phyloP scores from a whole-genome alignment of 1,140 invertebrate species.

The Saccostrea glomerata region DNA sequence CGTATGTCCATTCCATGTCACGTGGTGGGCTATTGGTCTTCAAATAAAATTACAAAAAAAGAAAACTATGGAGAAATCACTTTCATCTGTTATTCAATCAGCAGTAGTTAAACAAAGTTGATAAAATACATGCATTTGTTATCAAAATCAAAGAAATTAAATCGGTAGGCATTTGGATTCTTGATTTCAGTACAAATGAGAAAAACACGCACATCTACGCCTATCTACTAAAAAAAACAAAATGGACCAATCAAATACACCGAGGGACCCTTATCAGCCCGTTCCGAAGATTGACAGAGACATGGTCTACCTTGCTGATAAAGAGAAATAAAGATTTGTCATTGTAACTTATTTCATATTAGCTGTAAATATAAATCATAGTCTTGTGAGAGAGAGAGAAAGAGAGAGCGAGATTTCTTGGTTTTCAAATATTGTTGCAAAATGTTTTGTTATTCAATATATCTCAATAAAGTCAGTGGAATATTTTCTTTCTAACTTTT shows the following conservation, averaged over 20 bases:
- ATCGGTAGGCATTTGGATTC: constrained; percentile 10
- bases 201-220: constrained; percentile 25
- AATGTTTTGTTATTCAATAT: not conserved
- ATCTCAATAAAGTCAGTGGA: not conserved
- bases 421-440: not conserved
- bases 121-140: not conserved
- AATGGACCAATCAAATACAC: constrained; percentile 27
- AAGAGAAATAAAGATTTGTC: constrained; percentile 28
- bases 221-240: constrained; percentile 28
- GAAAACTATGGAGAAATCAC: not conserved
- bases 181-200: constrained; percentile 18
- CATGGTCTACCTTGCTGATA: constrained; percentile 22
- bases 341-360: constrained; percentile 13
- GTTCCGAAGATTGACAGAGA: constrained; percentile 24
- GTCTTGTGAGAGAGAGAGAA: constrained; percentile 43
- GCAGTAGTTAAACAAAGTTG: not conserved
- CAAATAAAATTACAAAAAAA: not conserved
- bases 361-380: constrained; percentile 25
- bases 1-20: constrained; percentile 41
- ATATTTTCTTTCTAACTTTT: not conserved
- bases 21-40: not conserved
- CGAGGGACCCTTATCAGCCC: not conserved
- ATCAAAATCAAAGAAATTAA: constrained; percentile 7
- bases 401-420: constrained; percentile 46
- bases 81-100: constrained; percentile 1